Percentiles rank a stretch among this genome's conserved stretches.
Evolutionary conservation across 2,888 invertebrate species (phyloP).

Genomic region (Tribolium freemani): DNA sequence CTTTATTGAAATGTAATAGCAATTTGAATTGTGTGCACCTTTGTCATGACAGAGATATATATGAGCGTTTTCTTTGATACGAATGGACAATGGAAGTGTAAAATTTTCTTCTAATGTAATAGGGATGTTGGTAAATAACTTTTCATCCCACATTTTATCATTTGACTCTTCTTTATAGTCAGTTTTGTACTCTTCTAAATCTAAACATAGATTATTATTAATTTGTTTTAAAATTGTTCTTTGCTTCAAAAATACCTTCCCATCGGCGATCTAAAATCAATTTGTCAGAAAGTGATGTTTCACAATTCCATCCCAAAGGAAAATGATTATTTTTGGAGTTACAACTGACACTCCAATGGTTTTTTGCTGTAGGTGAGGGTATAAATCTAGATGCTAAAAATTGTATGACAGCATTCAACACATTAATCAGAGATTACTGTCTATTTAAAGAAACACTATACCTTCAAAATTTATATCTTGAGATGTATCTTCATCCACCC

Average conservation of each 20-base stretch:
- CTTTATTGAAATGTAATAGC: constrained; percentile 8
- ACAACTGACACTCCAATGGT: background rate
- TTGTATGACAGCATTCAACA: no score
- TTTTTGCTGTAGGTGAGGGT: no score
- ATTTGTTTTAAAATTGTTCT: background rate
- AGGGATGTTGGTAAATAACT: background rate
- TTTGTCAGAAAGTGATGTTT: background rate
- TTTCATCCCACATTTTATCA: no score
- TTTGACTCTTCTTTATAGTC: background rate
- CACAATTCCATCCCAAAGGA: no score
- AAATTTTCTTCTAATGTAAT: background rate
- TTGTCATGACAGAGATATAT: constrained; percentile 30
- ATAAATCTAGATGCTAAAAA: no score
- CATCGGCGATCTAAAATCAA: constrained; percentile 24
- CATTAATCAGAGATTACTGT: no score
- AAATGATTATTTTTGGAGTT: no score
- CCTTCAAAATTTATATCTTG: background rate
- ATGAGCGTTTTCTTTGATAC: constrained; percentile 21
- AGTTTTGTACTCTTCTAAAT: background rate
- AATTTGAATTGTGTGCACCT: constrained; percentile 5
- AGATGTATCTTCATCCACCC: background rate
- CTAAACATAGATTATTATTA: background rate
- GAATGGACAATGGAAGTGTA: constrained; percentile 19
- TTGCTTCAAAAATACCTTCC: constrained; percentile 10
- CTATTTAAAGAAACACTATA: background rate